phyloP scores from a whole-genome alignment of 1,140 invertebrate genomes.

The Cherax destructor region DNA sequence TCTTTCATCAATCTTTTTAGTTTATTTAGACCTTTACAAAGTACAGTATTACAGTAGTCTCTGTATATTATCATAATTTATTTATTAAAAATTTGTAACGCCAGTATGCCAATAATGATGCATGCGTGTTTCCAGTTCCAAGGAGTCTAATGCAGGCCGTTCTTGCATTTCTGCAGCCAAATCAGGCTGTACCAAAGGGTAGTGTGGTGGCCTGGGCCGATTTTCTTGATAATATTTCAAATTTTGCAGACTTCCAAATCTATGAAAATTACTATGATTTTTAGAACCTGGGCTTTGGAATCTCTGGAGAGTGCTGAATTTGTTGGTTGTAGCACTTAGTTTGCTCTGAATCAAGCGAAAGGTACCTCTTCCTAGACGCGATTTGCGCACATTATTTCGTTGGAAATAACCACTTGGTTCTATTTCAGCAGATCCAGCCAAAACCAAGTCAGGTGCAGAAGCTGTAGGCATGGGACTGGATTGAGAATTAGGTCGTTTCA shows the following conservation, averaged over 20 bases:
- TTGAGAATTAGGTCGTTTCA: constrained; percentile 73
- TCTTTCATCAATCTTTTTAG: background rate
- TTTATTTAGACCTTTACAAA: background rate
- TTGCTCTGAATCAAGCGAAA: constrained; percentile 55
- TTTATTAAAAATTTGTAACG: constrained; percentile 55
- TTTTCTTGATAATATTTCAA: constrained; percentile 62
- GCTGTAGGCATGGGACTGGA: constrained; percentile 24
- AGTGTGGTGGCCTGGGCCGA: constrained; percentile 19
- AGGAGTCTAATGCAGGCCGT: constrained; percentile 34
- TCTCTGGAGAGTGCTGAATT: constrained; percentile 51
- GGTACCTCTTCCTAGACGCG: constrained; percentile 57
- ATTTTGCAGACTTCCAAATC: constrained; percentile 61
- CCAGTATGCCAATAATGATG: constrained; percentile 66
- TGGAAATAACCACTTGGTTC: constrained; percentile 43
- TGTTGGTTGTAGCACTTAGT: constrained; percentile 56
- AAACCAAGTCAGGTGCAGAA: constrained; percentile 55
- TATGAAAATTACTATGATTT: constrained; percentile 44
- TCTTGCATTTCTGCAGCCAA: constrained; percentile 58
- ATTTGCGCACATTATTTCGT: constrained; percentile 51
- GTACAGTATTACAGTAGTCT: background rate
- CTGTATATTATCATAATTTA: background rate
- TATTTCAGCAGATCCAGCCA: constrained; percentile 30
- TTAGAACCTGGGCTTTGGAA: constrained; percentile 17
- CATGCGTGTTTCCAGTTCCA: constrained; percentile 64
- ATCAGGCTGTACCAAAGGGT: constrained; percentile 33